These are phyloP conservation scores for Acanthopleura granulata DNA, from an alignment of 2,888 invertebrate species.

Conservation along the genomic window DNA sequence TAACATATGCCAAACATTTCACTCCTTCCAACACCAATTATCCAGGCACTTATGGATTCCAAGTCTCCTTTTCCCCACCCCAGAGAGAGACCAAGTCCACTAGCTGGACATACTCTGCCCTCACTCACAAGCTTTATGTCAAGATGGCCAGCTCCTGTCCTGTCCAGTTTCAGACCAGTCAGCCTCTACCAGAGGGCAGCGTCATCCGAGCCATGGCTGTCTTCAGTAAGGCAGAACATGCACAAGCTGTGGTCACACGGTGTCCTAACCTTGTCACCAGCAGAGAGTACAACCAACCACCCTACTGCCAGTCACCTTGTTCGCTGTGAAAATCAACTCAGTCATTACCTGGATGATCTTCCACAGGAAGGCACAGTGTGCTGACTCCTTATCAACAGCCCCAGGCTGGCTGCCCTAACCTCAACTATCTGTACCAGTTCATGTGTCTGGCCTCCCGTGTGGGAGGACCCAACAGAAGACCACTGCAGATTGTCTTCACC, in stretches of 20 bases:
- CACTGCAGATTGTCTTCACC: slow-evolving; percentile 14
- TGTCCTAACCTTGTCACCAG: slow-evolving; percentile 76
- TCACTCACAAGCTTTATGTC: background rate
- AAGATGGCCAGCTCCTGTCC: slow-evolving; percentile 13
- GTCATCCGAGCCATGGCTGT: slow-evolving; percentile 77
- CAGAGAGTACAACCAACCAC: slow-evolving; percentile 27
- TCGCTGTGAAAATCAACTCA: background rate
- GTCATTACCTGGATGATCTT: background rate
- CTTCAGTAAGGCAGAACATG: slow-evolving; percentile 75
- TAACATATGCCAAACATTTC: background rate
- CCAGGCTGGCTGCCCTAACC: background rate
- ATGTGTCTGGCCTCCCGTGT: slow-evolving; percentile 10
- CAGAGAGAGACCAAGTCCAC: slow-evolving; percentile 7
- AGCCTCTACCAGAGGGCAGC: slow-evolving; percentile 42
- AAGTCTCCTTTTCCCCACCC: slow-evolving; percentile 8
- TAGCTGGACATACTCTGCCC: slow-evolving; percentile 1
- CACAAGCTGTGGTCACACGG: slow-evolving; percentile 76
- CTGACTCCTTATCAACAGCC: slow-evolving; percentile 2
- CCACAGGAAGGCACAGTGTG: slow-evolving; percentile 5
- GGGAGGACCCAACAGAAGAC: slow-evolving; percentile 17
- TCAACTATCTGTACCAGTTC: slow-evolving; percentile 10
- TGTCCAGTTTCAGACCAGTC: background rate
- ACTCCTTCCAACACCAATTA: background rate
- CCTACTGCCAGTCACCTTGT: slow-evolving; percentile 6
- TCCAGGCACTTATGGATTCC: background rate